These are phyloP conservation scores for Lophochroa leadbeateri DNA, from an alignment of 2,113 vertebrate species.

Conservation along the genomic window DNA sequence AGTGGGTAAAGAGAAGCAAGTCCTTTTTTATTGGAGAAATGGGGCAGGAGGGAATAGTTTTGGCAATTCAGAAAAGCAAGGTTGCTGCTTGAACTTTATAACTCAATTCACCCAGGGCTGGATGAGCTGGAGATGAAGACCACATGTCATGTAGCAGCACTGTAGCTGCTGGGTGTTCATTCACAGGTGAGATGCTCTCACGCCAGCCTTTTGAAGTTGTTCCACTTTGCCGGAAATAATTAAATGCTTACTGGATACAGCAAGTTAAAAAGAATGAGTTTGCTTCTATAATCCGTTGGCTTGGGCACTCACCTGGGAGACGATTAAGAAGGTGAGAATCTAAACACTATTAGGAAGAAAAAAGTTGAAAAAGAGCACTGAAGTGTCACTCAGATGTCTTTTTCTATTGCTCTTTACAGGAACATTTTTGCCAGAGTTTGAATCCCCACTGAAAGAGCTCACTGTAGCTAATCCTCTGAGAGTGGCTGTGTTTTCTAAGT, in stretches of 20 bases:
- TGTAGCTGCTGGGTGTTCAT: not conserved
- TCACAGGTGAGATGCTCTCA: not conserved
- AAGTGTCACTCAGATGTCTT: constrained; percentile 48
- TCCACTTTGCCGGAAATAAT: not conserved
- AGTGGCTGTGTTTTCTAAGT: constrained; percentile 61
- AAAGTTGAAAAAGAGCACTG: not conserved
- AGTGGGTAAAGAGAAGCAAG: not conserved
- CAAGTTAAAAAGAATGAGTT: not conserved
- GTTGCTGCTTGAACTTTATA: not conserved
- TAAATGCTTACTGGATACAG: constrained; percentile 3
- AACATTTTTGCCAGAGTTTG: not conserved
- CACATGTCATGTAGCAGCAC: rapidly evolving
- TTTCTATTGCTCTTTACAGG: not conserved
- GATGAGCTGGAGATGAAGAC: not conserved
- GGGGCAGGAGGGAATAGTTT: not conserved
- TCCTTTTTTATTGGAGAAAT: not conserved
- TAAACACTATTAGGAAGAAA: constrained; percentile 28
- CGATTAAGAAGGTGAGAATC: constrained; percentile 58
- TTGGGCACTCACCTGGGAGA: constrained; percentile 55
- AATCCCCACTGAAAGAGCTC: constrained; percentile 39
- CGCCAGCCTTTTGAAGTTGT: not conserved
- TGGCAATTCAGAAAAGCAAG: not conserved
- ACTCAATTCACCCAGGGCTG: not conserved
- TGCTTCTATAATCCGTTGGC: not conserved
- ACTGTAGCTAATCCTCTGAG: constrained; percentile 62